Base-by-base conservation (phyloP, 2,888 invertebrate genomes). In the Nemapogon koenigi region DNA sequence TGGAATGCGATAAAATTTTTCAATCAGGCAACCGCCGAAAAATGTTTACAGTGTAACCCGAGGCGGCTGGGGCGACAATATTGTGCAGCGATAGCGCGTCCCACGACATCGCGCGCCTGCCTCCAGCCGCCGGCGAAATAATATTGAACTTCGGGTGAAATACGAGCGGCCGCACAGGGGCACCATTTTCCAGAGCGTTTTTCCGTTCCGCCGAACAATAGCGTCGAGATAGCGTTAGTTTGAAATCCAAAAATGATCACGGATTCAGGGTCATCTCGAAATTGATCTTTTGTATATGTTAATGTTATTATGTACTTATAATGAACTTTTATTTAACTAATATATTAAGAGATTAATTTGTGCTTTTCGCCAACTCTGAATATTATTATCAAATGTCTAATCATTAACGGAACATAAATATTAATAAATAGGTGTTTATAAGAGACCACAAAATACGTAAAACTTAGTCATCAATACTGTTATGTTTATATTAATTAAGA, bases 31-130 rank as follows among this genome's bases (percentile, higher is more conserved):
- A 61, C 69, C 64, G 56, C 68, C 71, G 65, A 73, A 72, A 73
- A 75, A 75, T 76, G 73, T 76, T 69, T 73, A 73, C 73, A 65
- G 62, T 67, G 70, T 75, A 75, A 72, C 72, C 71, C 61, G 68
- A 75, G 71, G 71, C 72, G 58, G 49, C 16, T 15, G 55, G 58
- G 67, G 66, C 67, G 70, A 75, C 73, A 76, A 75, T 78, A 76
- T 78, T 73, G 75, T 62, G 57, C 55, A 61, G 62, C 63, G 69
- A 62, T 60, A 62, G 28, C 61, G 65, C 62, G 71, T 70, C 68
- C 46, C 53, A 42, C 52, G 50, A 48, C 55, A 60, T 57, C 54
- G 54, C 62, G 59, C 62, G 27, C 40, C 28, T 36, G 68, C 65
- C 63, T 60, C 33, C 54, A 51, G 48, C 59, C 59, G 58, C 68